Base-by-base conservation (phyloP, 1,140 invertebrate genomes). In the Drosophila pseudoobscura region DNA sequence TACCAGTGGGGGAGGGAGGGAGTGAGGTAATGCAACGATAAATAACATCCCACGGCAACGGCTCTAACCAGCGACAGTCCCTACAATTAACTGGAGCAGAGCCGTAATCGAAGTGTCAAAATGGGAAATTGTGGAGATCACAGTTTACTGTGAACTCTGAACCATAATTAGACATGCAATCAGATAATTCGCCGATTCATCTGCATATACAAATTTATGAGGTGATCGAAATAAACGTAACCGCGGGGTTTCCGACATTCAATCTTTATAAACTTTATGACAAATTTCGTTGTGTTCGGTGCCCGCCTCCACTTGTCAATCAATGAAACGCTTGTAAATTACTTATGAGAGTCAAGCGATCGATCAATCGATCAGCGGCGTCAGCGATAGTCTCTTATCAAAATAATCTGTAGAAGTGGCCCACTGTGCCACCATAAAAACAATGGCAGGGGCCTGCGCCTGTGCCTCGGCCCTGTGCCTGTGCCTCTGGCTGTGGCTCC, bases 71-170 rank as follows among this genome's bases (percentile, higher is more conserved):
- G 24, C 24, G 24, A 24, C 24, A 24, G 24, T 4, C 20, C 20
- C 29, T 11, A n/a, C 56, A 68, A 78, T 78, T 78, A 63, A 29
- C 57, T 20, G 35, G 15, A n/a, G 35, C 44, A 7, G 24, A 20
- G 35, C 35, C 13, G 69, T 50, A 46, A 61, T 50, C 47, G 61
- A 78, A 39, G 41, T 54, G 53, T 52, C 47, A 71, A 49, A 22
- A 17, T 51, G 3, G 39, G 26, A 1, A 6, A 13, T 17, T 2
- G 49, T 26, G 44, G 11, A 26, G 51, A 26, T 45, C 51, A 60
- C 75, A 75, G 24, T 84, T 83, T 73, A 83, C 74, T 66, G 56
- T 49, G 47, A 78, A 62, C 43, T 47, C 39, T 41, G 15, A 35
- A 35, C 35, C 35, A 13, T 13, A 39, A 39, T 39, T 39, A 39